A percentile compares a stretch with the other conserved stretches of the same genome.
These are phyloP conservation scores for Julus scanicus DNA, from an alignment of 2,888 invertebrate species.

Conservation along the genomic window DNA sequence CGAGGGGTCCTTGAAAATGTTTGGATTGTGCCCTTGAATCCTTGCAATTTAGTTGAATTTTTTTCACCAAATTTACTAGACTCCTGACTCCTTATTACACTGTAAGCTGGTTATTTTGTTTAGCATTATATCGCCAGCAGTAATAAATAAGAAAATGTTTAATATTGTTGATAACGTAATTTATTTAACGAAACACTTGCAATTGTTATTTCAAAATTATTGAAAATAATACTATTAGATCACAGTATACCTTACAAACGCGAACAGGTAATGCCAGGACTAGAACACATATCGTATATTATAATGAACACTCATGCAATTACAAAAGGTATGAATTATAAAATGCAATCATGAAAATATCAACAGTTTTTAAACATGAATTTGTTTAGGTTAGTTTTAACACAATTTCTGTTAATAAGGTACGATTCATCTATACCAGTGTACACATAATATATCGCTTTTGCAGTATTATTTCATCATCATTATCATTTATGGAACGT, in stretches of 20 bases:
- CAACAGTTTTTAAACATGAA: neutral
- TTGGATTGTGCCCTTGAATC: too few relatives aligned
- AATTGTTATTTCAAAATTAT: neutral
- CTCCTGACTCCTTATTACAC: too few relatives aligned
- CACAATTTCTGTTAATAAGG: neutral
- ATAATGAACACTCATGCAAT: conserved; percentile 2
- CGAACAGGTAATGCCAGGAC: neutral
- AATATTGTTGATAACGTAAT: neutral
- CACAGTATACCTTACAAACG: conserved; percentile 28
- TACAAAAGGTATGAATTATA: conserved; percentile 40
- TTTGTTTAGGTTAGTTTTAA: neutral
- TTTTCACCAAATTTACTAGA: too few relatives aligned
- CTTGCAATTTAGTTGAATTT: too few relatives aligned
- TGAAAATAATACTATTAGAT: conserved; percentile 45
- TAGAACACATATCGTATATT: neutral
- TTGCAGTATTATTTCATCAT: too few relatives aligned
- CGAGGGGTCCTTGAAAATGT: too few relatives aligned
- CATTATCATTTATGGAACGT: neutral
- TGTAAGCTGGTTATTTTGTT: too few relatives aligned
- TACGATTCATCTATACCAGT: neutral
- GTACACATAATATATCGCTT: neutral
- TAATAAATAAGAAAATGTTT: neutral
- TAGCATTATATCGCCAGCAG: too few relatives aligned
- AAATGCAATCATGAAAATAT: conserved; percentile 39
- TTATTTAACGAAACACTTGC: conserved; percentile 1